Evolutionary conservation across 2,888 invertebrate genomes (phyloP).

Genomic region (Germaria angustata): DNA sequence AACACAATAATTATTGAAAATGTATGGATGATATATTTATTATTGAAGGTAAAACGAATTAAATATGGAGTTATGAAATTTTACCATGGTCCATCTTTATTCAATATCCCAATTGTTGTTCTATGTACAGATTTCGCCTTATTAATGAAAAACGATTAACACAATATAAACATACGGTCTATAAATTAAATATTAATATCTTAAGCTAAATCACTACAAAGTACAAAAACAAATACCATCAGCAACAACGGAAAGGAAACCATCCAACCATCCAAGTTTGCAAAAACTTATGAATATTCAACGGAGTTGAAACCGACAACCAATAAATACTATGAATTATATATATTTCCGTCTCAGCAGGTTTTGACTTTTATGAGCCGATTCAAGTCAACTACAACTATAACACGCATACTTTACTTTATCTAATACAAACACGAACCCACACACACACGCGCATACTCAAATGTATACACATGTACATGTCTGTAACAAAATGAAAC

Average conservation of each 20-base stretch:
- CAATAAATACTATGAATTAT: slow-evolving; percentile 72
- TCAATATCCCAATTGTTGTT: too few relatives aligned
- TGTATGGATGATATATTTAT: too few relatives aligned
- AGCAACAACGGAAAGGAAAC: neutral
- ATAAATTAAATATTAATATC: slow-evolving; percentile 23
- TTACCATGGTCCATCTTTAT: too few relatives aligned
- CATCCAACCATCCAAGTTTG: neutral
- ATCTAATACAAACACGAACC: neutral
- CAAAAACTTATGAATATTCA: slow-evolving; percentile 45
- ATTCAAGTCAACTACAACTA: slow-evolving; percentile 45
- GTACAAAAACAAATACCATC: neutral
- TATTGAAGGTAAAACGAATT: too few relatives aligned
- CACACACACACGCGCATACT: neutral
- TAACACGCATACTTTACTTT: slow-evolving; percentile 44
- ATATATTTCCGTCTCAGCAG: slow-evolving; percentile 67
- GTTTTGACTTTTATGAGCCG: slow-evolving; percentile 67
- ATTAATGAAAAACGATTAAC: neutral
- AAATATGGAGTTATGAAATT: too few relatives aligned
- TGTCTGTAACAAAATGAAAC: slow-evolving; percentile 8
- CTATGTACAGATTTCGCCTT: neutral
- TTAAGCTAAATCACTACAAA: slow-evolving; percentile 6
- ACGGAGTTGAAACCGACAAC: slow-evolving; percentile 52
- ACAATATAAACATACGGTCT: neutral
- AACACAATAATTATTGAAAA: too few relatives aligned
- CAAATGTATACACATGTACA: neutral